Evolutionary conservation across 2,113 vertebrate genomes (phyloP), one percentile per base, ranked within the genome.

Genomic region (Piaya cayana): DNA sequence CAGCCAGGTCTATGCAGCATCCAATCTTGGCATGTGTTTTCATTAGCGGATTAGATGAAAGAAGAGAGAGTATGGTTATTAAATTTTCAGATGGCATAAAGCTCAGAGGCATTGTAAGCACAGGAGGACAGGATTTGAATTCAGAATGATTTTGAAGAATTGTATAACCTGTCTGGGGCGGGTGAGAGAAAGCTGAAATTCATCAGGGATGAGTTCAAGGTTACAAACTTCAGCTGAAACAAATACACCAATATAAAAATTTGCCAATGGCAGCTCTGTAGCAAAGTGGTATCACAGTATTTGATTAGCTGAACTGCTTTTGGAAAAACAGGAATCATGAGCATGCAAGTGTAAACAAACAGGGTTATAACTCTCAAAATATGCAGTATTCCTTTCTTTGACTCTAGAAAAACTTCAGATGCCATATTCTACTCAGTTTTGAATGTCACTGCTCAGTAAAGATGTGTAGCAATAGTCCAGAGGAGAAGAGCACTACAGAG

Each of bases 81-180:
- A 92, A 94, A 93, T 92, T 95, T 97, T 96, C 71, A 80, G 85
- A 83, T 70, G 85, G 59, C 79, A 69, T 86, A 94, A 94, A 7
- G 15, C 68, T 95, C 1, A 1, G 77, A 88, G 83, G 75, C 89
- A 63, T 14, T 5, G 1, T 34, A 82, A 69, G 85, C 36, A 65
- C 85, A 79, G 37, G 39, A 87, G 47, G 67, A 96, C 67, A 70
- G 63, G 64, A 22, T 55, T 58, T 69, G 86, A 94, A 96, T 90
- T 90, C 71, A 86, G 50, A 95, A 93, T 86, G 4, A 77, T 74
- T 70, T 76, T 74, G 55, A 79, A 83, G 64, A 80, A 80, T 86
- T 86, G 20, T 42, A 23, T 77, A 88, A 92, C 63, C 22, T 45
- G 39, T 87, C 68, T 86, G 55, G n/a, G 29, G 7, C 69, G 17